Evolutionary conservation across 2,113 vertebrate genomes (phyloP).

Genomic region (Pipra filicauda): DNA sequence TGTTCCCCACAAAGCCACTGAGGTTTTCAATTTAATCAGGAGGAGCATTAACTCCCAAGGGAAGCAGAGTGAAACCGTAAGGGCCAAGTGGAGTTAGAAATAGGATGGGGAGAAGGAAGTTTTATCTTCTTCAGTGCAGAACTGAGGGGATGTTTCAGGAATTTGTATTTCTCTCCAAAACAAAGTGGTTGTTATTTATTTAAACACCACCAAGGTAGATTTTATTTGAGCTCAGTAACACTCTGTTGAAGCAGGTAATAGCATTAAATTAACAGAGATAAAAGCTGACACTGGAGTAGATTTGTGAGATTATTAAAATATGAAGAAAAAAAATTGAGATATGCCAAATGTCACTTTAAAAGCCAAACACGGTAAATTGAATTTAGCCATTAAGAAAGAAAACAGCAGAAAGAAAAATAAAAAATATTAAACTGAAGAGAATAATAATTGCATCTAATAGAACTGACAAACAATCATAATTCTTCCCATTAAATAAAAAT

Average conservation of each 20-base stretch:
- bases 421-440: conserved; percentile 72
- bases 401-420: conserved; percentile 60
- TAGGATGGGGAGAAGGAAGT: neutral
- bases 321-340: neutral
- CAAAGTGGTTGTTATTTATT: neutral
- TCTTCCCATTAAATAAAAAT: conserved; percentile 99
- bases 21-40: conserved; percentile 18
- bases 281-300: neutral
- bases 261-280: neutral
- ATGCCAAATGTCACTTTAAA: neutral
- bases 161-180: neutral
- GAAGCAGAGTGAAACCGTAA: neutral
- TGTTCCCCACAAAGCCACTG: neutral
- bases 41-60: neutral
- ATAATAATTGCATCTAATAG: conserved; percentile 90
- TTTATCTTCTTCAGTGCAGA: neutral
- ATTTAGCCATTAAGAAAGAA: conserved; percentile 65
- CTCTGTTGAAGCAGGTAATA: neutral
- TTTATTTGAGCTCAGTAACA: neutral
- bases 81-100: neutral
- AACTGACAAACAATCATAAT: conserved; percentile 89
- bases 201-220: rapidly evolving
- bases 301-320: neutral
- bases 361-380: conserved; percentile 30
- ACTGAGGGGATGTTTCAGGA: neutral